These are phyloP conservation scores for Heliothis peltigera DNA, from an alignment of 2,888 invertebrate genomes.

Conservation along the genomic window DNA sequence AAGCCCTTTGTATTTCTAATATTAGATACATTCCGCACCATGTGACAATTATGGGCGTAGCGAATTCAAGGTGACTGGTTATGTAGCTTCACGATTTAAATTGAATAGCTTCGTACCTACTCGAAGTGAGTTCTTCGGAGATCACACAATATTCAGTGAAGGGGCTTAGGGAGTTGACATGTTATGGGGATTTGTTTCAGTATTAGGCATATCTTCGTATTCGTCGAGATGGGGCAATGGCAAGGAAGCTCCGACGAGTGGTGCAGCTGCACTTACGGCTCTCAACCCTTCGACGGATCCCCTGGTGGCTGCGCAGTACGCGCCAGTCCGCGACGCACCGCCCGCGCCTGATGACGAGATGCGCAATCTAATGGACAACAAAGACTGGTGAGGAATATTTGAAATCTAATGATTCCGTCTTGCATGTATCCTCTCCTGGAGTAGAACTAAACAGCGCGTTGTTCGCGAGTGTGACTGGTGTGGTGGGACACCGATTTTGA, in stretches of 20 bases:
- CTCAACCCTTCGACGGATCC: slow-evolving; percentile 94
- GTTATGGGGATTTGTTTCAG: slow-evolving; percentile 11
- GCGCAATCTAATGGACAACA: slow-evolving; percentile 94
- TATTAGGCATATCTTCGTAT: slow-evolving; percentile 83
- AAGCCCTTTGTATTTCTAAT: slow-evolving; percentile 33
- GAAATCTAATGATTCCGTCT: neutral
- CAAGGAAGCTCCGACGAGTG: slow-evolving; percentile 87
- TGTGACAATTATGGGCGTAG: slow-evolving; percentile 34
- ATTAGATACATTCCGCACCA: slow-evolving; percentile 27
- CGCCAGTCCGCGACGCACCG: slow-evolving; percentile 93
- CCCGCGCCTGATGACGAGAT: slow-evolving; percentile 92
- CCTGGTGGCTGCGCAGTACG: slow-evolving; percentile 93
- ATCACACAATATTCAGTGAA: neutral
- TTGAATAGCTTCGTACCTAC: slow-evolving; percentile 6
- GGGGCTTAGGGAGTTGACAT: neutral
- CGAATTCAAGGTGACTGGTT: slow-evolving; percentile 36
- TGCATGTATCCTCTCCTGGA: neutral
- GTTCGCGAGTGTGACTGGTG: too few relatives aligned
- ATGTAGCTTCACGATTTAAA: slow-evolving; percentile 8
- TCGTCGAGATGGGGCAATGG: slow-evolving; percentile 85
- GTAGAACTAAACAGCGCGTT: too few relatives aligned
- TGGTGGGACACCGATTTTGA: too few relatives aligned
- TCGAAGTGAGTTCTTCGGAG: neutral
- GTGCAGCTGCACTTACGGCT: slow-evolving; percentile 90
- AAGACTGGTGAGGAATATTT: slow-evolving; percentile 90